phyloP scores from a whole-genome alignment of 1,140 invertebrate genomes.

The Glomeris maerens region DNA sequence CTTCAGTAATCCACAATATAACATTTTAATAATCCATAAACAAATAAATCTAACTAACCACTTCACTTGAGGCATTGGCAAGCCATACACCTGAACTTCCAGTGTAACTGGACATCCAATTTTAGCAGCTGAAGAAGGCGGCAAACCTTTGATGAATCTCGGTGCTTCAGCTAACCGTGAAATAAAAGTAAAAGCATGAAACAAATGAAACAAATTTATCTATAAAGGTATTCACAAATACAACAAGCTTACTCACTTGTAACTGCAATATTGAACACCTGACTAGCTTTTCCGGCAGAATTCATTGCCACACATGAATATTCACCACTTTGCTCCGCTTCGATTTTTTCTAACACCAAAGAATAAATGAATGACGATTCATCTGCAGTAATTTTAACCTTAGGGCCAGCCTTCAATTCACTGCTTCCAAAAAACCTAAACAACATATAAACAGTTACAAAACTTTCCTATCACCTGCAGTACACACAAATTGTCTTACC shows the following conservation, averaged over 20 bases:
- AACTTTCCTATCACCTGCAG: not conserved
- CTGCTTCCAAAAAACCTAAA: not conserved
- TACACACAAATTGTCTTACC: not conserved
- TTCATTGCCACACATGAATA: conserved; percentile 44
- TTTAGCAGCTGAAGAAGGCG: not conserved
- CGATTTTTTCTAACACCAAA: conserved; percentile 49
- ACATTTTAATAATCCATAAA: not conserved
- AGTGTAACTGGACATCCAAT: conserved; percentile 3
- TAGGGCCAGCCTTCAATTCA: not conserved
- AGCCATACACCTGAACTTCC: conserved; percentile 9
- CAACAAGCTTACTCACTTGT: conserved; percentile 13
- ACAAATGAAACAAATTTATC: conserved; percentile 1
- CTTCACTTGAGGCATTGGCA: conserved; percentile 14
- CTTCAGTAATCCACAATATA: not conserved
- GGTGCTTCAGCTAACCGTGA: conserved; percentile 7
- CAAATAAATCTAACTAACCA: conserved; percentile 10
- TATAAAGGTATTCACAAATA: not conserved
- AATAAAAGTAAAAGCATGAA: conserved; percentile 1
- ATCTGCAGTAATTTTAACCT: conserved; percentile 40
- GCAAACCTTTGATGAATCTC: conserved; percentile 6
- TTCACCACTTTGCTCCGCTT: conserved; percentile 56
- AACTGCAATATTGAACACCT: conserved; percentile 11
- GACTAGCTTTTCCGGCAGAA: conserved; percentile 28
- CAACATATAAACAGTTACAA: not conserved
- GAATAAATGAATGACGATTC: conserved; percentile 46